Base-by-base conservation (phyloP, 23 tunicate species). In the Botrylloides violaceus region DNA sequence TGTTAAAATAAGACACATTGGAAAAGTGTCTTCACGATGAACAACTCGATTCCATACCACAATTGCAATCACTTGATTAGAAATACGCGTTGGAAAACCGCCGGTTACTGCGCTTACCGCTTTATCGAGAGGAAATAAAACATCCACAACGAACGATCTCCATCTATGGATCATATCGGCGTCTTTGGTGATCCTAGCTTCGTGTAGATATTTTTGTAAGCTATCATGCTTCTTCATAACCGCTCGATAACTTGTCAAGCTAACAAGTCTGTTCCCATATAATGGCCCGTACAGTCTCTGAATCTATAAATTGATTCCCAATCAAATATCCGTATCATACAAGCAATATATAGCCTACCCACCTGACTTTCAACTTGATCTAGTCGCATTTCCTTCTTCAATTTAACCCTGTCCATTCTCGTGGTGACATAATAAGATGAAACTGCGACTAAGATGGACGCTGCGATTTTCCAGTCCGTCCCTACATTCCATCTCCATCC, bases 241-340 rank as follows among this genome's bases (percentile, higher is more conserved):
- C 18, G 87, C 95, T 36, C 38, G 56, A 48, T 71, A 87, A 1
- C 70, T 71, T 26, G 84, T 87, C 32, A 61, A 71, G 24, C 77
- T 79, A 5, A 87, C 83, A 29, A 87, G 68, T 9, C 95, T 72
- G 62, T 87, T 87, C 1, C 95, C 95, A 56, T 87, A 87, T 56
- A 87, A 64, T 24, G 95, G 95, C 20, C 95, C 95, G 61, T 87
- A 87, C 38, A 87, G 65, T 31, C 76, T 66, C 47, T 71, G 58
- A 2, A 87, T 81, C 95, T 87, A 1, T 12, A 77, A 59, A 9
- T 6, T 59, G 28, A 7, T 43, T 43, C 15, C 15, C 33, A 19
- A 64, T 60, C 26, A 61, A 5, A 3, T 3, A 27, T 59, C 29
- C 27, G 30, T 59, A 22, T 59, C 28, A 6, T 22, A 59, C 64